Base-by-base conservation (phyloP, 2,797 vertebrate species). In the Pantherophis vulpinus region DNA sequence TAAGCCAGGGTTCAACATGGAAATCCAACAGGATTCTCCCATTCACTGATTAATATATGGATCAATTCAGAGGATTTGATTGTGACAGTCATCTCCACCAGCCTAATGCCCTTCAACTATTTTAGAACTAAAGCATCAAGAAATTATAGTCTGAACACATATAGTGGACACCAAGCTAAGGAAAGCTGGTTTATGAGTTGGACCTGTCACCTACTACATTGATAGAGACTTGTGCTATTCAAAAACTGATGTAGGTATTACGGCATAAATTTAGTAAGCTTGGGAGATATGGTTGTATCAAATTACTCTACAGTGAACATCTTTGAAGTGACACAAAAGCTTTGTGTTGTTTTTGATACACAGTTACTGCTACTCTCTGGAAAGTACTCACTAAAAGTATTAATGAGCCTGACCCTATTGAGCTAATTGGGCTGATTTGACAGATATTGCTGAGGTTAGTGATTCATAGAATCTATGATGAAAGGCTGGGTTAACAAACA, bases 351-450 rank as follows among this genome's bases (percentile, higher is more conserved):
- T 83, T 83, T 83, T 83, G 37, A 47, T 83, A 25, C 20, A 5
- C 74, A 25, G 9, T 20, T 79, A 83, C 4, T 25, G 4, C 37
- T 79, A 47, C 4, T 25, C 74, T 83, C 37, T 47, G 10, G 20
- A 47, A 83, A 47, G 42, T 20, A 83, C 74, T 47, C 37, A 20
- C 58, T 74, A 54, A 27, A 86, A 55, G 32, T 63, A 66, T 86
- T 90, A 89, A 92, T 87, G 79, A 92, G 42, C 91, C 88, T n/a
- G 55, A 16, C 5, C 61, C 61, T 86, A 58, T 60, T 92, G 61
- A 74, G 42, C 89, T 87, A 92, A 79, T 94, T 79, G 88, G 83
- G 42, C 42, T 89, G 61, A 87, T 93, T 86, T 89, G 90, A 54
- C 60, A 86, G 58, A 25, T 32, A 59, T 87, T 87, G 60, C 51